A percentile compares a stretch with the other conserved stretches of the same genome.
Evolutionary conservation across 2,888 invertebrate species (phyloP).

Genomic region (Argyra leucocephala): DNA sequence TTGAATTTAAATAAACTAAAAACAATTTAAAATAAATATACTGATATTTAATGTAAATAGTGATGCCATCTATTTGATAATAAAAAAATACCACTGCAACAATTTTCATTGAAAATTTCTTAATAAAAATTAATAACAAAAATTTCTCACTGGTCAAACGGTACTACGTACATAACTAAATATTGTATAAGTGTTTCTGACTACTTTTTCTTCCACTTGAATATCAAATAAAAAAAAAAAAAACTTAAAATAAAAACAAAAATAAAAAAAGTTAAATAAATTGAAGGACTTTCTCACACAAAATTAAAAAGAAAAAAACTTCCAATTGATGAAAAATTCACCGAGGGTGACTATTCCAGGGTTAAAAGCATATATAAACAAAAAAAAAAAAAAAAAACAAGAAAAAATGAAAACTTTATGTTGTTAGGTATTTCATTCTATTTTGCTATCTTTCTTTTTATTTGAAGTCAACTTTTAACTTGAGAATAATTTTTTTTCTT

Average conservation of each 20-base stretch:
- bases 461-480: neutral
- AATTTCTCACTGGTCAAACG: too few species aligned
- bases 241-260: neutral
- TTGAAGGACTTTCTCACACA: neutral
- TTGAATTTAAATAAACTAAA: too few species aligned
- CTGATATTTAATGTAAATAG: too few species aligned
- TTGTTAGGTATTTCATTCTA: neutral
- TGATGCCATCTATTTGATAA: too few species aligned
- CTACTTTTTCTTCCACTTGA: neutral
- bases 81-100: too few species aligned
- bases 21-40: too few species aligned
- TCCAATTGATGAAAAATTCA: neutral
- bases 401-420: neutral
- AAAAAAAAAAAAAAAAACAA: neutral
- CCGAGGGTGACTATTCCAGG: neutral
- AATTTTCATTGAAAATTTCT: too few species aligned
- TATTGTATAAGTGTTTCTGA: neutral
- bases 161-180: too few species aligned
- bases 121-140: too few species aligned
- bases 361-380: neutral
- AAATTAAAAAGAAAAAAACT: neutral
- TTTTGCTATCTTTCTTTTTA: neutral
- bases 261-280: neutral
- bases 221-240: neutral
- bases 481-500: neutral